Conservation (phyloP, 2,113 vertebrate species). For the Zapus hudsonius region DNA sequence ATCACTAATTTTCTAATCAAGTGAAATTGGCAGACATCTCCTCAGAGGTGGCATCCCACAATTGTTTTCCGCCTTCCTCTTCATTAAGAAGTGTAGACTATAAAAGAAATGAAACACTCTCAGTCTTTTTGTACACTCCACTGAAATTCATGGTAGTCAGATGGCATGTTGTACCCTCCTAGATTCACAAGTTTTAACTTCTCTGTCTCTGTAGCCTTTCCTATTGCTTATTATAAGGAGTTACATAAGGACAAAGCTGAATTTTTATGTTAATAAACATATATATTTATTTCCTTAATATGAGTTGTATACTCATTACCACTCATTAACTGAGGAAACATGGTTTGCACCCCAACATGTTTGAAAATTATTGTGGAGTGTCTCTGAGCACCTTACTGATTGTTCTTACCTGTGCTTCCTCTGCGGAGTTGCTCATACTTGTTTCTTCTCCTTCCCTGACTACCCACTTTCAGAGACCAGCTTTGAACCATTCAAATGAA, state of each 20-base stretch:
- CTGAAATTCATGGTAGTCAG: not conserved
- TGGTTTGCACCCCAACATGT: not conserved
- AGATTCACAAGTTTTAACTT: not conserved
- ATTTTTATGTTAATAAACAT: not conserved
- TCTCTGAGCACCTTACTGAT: not conserved
- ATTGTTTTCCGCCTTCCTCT: not conserved
- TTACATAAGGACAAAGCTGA: not conserved
- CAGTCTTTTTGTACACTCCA: not conserved
- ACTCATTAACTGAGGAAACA: not conserved
- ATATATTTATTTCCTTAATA: not conserved
- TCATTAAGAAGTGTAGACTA: not conserved
- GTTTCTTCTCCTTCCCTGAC: not conserved
- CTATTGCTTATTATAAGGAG: not conserved
- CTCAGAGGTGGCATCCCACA: not conserved
- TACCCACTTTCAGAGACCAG: not conserved
- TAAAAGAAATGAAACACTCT: not conserved
- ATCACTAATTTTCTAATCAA: not conserved
- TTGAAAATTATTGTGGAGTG: not conserved
- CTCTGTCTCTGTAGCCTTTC: not conserved
- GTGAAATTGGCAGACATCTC: not conserved
- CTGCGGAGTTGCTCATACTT: not conserved
- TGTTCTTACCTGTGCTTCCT: not conserved
- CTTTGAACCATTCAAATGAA: not conserved
- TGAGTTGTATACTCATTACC: not conserved
- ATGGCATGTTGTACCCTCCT: not conserved